Evolutionary conservation across 2,113 vertebrate species (phyloP).

Genomic region (Triplophysa rosa): DNA sequence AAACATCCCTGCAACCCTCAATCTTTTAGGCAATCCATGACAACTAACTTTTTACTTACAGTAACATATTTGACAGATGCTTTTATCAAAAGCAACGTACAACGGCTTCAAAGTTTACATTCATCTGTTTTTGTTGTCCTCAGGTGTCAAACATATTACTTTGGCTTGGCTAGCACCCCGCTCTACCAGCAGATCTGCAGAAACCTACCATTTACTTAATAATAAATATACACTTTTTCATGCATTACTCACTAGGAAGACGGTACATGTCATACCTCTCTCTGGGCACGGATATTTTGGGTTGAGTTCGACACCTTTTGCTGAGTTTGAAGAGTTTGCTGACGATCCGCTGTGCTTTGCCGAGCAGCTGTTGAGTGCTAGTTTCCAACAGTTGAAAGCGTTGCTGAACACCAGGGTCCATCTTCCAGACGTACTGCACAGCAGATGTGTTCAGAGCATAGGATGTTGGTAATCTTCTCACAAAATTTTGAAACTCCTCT

Average conservation of each 20-base stretch:
- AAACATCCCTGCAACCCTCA: no score
- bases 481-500: constrained; percentile 81
- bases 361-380: constrained; percentile 69
- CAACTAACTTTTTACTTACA: no score
- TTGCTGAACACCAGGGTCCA: constrained; percentile 70
- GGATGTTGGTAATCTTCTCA: constrained; percentile 75
- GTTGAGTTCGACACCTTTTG: constrained; percentile 78
- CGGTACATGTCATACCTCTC: constrained; percentile 72
- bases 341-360: constrained; percentile 73
- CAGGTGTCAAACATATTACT: not conserved
- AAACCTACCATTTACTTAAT: not conserved
- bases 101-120: no score
- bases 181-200: not conserved
- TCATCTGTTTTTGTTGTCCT: no score
- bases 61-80: no score
- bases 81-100: no score
- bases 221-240: constrained; percentile 22
- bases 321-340: constrained; percentile 79
- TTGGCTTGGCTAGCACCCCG: not conserved
- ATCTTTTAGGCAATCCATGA: no score
- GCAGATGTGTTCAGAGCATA: constrained; percentile 78
- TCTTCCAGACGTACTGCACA: constrained; percentile 79
- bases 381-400: constrained; percentile 79
- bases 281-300: constrained; percentile 72
- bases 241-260: constrained; percentile 11